These are phyloP conservation scores for Panulirus ornatus DNA, from an alignment of 1,140 invertebrate species.

Conservation along the genomic window DNA sequence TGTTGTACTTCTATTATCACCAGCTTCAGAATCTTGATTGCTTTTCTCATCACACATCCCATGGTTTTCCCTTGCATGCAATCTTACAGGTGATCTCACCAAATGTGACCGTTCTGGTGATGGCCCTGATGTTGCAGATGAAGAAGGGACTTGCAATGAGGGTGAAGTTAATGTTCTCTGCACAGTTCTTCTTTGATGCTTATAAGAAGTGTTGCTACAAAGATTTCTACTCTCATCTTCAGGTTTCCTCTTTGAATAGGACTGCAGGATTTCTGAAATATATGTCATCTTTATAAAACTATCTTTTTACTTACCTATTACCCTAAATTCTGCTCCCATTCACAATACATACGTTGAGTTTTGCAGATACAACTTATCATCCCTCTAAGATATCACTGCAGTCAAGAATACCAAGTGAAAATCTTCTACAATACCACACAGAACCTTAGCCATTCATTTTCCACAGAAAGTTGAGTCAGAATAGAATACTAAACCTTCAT, in stretches of 20 bases:
- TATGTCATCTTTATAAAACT: not conserved
- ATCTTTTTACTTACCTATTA: no score
- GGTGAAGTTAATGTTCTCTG: not conserved
- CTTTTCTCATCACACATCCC: not conserved
- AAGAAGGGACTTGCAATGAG: not conserved
- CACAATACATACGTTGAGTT: no score
- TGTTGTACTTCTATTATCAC: not conserved
- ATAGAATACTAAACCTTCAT: no score
- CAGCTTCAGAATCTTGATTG: not conserved
- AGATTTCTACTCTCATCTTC: constrained; percentile 5
- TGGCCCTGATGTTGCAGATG: not conserved
- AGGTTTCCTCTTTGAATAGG: constrained; percentile 6
- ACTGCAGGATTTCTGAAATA: constrained; percentile 17
- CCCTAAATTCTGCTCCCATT: no score
- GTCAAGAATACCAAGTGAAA: no score
- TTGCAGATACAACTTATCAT: no score
- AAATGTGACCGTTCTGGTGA: not conserved
- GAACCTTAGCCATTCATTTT: no score
- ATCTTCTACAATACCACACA: no score
- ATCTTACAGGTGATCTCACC: not conserved
- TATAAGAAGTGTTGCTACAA: not conserved
- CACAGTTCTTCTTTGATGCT: not conserved
- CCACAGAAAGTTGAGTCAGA: no score
- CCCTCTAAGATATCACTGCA: no score
- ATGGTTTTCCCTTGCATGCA: not conserved